phyloP scores from a whole-genome alignment of 1,140 invertebrate species.

The Harpegnathos saltator region DNA sequence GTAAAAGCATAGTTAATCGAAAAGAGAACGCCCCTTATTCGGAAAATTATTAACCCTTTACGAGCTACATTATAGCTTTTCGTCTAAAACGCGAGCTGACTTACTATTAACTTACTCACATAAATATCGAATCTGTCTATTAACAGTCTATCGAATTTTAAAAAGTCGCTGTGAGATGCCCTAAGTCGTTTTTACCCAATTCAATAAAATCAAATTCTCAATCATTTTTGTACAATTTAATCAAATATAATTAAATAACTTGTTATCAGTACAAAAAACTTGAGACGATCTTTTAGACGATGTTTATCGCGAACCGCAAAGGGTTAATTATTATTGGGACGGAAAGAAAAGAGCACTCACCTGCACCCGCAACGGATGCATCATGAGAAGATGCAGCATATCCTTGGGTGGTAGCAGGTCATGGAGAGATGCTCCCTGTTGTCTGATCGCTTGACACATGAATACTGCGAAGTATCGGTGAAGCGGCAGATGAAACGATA shows the following conservation, averaged over 20 bases:
- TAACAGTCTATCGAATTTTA: no score
- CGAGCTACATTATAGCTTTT: background rate
- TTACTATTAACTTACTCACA: no score
- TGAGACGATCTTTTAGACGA: background rate
- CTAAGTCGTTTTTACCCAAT: no score
- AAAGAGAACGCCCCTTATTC: background rate
- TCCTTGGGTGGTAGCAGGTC: slow-evolving; percentile 93
- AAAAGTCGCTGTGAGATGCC: no score
- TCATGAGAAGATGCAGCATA: slow-evolving; percentile 92
- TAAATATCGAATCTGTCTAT: no score
- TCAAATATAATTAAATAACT: background rate
- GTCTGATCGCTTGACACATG: slow-evolving; percentile 94
- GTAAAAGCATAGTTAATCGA: background rate
- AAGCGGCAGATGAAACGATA: slow-evolving; percentile 97
- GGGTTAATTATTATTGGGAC: background rate
- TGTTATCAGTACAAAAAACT: background rate
- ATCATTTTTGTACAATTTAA: slow-evolving; percentile 13
- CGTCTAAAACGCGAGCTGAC: no score
- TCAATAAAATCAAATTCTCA: no score
- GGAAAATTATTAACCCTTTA: background rate
- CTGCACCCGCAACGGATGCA: slow-evolving; percentile 96
- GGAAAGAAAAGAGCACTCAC: slow-evolving; percentile 86
- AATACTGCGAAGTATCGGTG: slow-evolving; percentile 98
- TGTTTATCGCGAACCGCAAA: background rate
- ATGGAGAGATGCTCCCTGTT: slow-evolving; percentile 91